Percentiles rank a stretch among this genome's conserved stretches.
Evolutionary conservation across 37 sponge, comb jelly and placozoan genomes (phyloP).

Genomic region (Oscarella lobularis): DNA sequence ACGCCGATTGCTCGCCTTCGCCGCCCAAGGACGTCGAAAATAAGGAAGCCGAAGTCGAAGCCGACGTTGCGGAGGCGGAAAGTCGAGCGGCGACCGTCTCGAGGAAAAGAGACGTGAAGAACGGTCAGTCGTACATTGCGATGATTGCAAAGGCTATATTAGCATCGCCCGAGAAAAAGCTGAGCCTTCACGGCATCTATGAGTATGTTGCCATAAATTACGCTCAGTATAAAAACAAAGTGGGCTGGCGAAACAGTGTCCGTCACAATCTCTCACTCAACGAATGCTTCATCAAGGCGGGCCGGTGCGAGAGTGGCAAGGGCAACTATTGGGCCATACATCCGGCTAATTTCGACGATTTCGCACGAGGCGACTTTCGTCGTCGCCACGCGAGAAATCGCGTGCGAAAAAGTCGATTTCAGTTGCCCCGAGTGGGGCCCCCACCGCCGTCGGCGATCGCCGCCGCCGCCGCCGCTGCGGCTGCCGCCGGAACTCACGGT

Average conservation of each 20-base stretch:
- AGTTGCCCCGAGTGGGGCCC: not conserved
- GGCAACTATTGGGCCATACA: constrained; percentile 71
- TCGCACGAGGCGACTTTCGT: constrained; percentile 32
- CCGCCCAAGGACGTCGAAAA: no score
- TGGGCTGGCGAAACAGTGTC: constrained; percentile 62
- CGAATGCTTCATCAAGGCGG: constrained; percentile 56
- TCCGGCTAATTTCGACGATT: constrained; percentile 56
- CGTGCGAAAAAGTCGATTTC: not conserved
- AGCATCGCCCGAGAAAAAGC: constrained; percentile 20
- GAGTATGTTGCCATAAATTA: constrained; percentile 22
- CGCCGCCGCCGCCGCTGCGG: no score
- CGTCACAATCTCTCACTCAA: constrained; percentile 65
- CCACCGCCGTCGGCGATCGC: not conserved
- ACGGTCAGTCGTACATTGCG: constrained; percentile 39
- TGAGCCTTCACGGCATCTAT: constrained; percentile 50
- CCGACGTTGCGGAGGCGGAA: no score
- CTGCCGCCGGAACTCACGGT: no score
- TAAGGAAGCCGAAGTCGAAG: no score
- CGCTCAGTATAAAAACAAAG: constrained; percentile 30
- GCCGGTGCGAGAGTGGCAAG: constrained; percentile 44
- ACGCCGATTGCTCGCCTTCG: no score
- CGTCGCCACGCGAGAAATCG: constrained; percentile 14
- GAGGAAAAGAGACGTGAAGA: not conserved
- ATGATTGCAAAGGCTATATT: constrained; percentile 61
- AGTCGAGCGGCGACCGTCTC: no score